These are phyloP conservation scores for Columba guinea DNA, from an alignment of 2,797 vertebrate species.

Conservation along the genomic window DNA sequence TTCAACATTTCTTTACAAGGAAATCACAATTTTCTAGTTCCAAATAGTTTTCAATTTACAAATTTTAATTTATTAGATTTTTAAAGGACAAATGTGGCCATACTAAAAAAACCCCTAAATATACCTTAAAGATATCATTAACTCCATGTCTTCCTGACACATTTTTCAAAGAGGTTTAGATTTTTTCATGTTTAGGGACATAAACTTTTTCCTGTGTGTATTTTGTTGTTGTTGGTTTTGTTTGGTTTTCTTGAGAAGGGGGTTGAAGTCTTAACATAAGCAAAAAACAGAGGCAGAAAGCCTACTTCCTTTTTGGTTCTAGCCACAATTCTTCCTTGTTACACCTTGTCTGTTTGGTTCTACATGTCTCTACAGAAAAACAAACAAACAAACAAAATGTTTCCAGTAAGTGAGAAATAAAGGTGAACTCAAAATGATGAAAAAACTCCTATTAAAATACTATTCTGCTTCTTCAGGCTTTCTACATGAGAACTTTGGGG, in stretches of 20 bases:
- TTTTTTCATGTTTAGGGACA: neutral
- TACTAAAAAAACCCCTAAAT: neutral
- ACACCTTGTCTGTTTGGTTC: neutral
- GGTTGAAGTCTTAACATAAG: neutral
- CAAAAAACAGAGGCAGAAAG: neutral
- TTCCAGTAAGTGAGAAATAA: neutral
- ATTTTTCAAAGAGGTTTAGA: neutral
- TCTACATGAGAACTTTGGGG: neutral
- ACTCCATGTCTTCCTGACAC: neutral
- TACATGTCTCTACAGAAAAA: neutral
- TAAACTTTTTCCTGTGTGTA: neutral
- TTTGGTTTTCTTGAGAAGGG: neutral
- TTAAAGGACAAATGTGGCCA: neutral
- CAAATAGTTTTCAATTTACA: neutral
- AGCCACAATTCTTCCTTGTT: neutral
- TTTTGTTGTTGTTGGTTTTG: neutral
- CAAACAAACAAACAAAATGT: neutral
- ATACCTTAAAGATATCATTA: neutral
- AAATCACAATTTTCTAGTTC: neutral
- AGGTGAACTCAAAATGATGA: neutral
- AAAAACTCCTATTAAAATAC: neutral
- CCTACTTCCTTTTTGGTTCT: neutral
- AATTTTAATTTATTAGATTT: neutral
- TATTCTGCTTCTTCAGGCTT: neutral
- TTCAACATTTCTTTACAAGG: neutral